These are phyloP conservation scores for Origma solitaria DNA, from an alignment of 2,113 vertebrate genomes.

Conservation along the genomic window DNA sequence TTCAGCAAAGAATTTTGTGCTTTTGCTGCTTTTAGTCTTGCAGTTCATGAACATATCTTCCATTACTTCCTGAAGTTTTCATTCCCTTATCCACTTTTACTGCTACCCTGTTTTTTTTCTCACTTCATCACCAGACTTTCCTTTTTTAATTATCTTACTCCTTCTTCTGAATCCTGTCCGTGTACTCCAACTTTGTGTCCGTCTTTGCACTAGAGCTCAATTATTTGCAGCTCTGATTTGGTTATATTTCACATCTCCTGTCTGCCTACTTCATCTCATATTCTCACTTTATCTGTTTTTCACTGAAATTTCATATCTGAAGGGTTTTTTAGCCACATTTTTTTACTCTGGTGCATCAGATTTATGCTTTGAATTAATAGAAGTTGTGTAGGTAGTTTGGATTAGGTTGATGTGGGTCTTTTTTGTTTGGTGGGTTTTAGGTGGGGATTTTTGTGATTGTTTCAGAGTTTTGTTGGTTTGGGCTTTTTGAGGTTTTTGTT, in stretches of 20 bases:
- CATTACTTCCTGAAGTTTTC: not conserved
- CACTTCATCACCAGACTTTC: not conserved
- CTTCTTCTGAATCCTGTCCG: fast-evolving
- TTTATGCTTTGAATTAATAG: not conserved
- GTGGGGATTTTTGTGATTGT: fast-evolving
- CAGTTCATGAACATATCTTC: not conserved
- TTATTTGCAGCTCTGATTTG: not conserved
- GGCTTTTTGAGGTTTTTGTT: not conserved
- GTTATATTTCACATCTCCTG: not conserved
- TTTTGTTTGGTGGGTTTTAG: not conserved
- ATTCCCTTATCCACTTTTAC: not conserved
- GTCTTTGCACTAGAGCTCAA: not conserved
- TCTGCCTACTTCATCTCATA: not conserved
- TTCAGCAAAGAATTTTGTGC: not conserved
- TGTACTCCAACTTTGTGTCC: not conserved
- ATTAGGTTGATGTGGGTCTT: not conserved
- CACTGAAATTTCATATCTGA: not conserved
- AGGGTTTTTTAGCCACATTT: not conserved
- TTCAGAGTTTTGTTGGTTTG: not conserved
- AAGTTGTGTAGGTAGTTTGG: not conserved
- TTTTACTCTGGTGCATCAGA: not conserved
- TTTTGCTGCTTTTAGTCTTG: not conserved
- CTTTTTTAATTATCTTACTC: not conserved
- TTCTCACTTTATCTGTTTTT: not conserved
- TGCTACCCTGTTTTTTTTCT: not conserved